Conservation (phyloP, 2,797 vertebrate genomes). For the Myotis daubentonii region DNA sequence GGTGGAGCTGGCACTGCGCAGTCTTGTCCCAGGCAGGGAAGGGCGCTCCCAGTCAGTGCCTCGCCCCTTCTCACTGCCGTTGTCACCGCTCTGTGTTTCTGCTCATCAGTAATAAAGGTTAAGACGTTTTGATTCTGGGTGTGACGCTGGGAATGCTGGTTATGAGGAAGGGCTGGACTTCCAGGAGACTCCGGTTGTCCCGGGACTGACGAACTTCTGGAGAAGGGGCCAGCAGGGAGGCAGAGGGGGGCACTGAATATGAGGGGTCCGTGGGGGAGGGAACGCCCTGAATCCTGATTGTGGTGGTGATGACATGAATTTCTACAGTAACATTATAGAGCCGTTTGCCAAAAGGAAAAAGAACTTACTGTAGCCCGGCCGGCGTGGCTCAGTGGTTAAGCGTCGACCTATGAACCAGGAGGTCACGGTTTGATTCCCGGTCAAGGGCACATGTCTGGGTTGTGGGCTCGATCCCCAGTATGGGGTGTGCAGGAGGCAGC, state of each 20-base stretch:
- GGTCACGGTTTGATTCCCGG: too few species aligned
- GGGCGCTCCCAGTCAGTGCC: neutral
- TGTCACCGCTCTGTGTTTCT: slow-evolving; percentile 4
- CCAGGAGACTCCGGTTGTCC: neutral
- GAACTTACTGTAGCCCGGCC: too few species aligned
- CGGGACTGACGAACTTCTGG: neutral
- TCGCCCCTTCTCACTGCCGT: neutral
- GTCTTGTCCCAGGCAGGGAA: neutral
- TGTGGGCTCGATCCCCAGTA: too few species aligned
- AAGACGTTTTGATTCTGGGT: neutral
- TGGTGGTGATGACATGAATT: neutral
- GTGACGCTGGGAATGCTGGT: neutral
- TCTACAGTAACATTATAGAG: neutral
- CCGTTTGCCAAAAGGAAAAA: neutral
- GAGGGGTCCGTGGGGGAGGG: too few species aligned
- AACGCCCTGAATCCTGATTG: accelerated
- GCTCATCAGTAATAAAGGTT: slow-evolving; percentile 72
- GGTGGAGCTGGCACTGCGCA: slow-evolving; percentile 20
- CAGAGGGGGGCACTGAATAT: accelerated
- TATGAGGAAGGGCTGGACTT: neutral
- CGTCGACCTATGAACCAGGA: too few species aligned
- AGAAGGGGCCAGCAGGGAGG: neutral
- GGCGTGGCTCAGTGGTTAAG: too few species aligned
- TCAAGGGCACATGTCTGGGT: too few species aligned
- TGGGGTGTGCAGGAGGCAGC: too few species aligned